A percentile compares a stretch with the other conserved stretches of the same genome.
These are phyloP conservation scores for Polypterus bichir DNA, from an alignment of 2,113 vertebrate genomes.

Conservation along the genomic window DNA sequence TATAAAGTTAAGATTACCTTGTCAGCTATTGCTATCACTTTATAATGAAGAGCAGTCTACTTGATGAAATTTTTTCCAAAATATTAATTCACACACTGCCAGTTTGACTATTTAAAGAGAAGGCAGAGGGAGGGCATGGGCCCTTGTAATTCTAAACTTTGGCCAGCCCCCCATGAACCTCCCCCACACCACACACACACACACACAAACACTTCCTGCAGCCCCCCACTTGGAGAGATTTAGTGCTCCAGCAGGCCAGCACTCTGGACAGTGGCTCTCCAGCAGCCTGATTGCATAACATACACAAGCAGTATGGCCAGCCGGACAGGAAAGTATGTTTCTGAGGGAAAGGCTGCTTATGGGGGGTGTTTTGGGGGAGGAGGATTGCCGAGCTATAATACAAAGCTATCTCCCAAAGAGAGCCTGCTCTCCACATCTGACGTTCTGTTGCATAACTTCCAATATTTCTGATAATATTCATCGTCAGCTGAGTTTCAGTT, in stretches of 20 bases:
- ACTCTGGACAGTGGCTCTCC: background rate
- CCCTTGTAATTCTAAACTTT: conserved; percentile 65
- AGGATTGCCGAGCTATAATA: too few relatives aligned
- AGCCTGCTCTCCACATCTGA: too few relatives aligned
- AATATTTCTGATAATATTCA: too few relatives aligned
- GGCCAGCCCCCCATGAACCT: conserved; percentile 54
- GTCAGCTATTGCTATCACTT: too few relatives aligned
- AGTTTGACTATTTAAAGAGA: conserved; percentile 58
- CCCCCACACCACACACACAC: conserved; percentile 24
- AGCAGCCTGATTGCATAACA: conserved; percentile 7
- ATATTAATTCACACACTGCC: conserved; percentile 21
- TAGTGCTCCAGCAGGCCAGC: background rate
- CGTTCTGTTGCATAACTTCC: too few relatives aligned
- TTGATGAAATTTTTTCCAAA: conserved; percentile 4
- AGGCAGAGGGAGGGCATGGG: conserved; percentile 31
- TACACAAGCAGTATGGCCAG: too few relatives aligned
- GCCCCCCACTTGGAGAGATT: background rate
- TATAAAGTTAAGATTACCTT: too few relatives aligned
- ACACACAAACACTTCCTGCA: background rate
- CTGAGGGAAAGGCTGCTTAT: background rate
- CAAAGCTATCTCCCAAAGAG: too few relatives aligned
- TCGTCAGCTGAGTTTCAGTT: too few relatives aligned
- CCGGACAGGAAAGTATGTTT: background rate
- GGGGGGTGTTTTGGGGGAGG: background rate
- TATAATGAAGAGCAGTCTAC: background rate